Base-by-base conservation (phyloP, 2,797 vertebrate genomes). In the Aplochiton taeniatus region DNA sequence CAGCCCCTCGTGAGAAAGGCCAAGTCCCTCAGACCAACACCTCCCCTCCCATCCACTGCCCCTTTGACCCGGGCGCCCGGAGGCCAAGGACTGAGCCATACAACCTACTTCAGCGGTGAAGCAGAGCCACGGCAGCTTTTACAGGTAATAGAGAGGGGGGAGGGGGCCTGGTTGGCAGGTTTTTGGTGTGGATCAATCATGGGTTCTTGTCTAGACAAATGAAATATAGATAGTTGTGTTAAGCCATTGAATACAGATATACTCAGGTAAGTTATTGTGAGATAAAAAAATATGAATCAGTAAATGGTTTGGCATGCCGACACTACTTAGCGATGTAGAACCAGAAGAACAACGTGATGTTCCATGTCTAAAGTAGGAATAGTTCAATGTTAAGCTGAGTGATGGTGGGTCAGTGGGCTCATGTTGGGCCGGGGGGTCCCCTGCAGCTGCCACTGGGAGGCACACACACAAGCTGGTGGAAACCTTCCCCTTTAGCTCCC, bases 361-460 rank as follows among this genome's bases (percentile, higher is more conserved):
- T 67, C 66, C 71, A 63, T 73, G 74, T 68, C 53, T 56, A 70
- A 73, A n/a, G n/a, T n/a, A n/a, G 66, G 78, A 72, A 87, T 44
- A 83, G 89, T 88, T 89, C 89, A 93, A 92, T 92, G 92, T 91
- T 89, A 93, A 83, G 74, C 76, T 81, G 76, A 80, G 68, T 79
- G 61, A 68, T 93, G 86, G 81, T 76, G 82, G 78, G 68, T 72
- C 58, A 19, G 20, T 88, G 82, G 74, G 84, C 87, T 78, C 80
- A 68, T 65, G 69, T 79, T 76, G 86, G 83, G 70, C 41, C 61
- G 83, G 67, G 31, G 77, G 83, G 83, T 88, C 83, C 70, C 49
- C 73, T 80, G 75, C 90, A 93, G 91, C 93, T 94, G 90, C 93
- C 90, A 88, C 88, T 65, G 77, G 91, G 90, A 91, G 91, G 91